Evolutionary conservation across 2,797 vertebrate genomes (phyloP), one percentile per base, ranked within the genome.

Genomic region (Xerus rutilus): DNA sequence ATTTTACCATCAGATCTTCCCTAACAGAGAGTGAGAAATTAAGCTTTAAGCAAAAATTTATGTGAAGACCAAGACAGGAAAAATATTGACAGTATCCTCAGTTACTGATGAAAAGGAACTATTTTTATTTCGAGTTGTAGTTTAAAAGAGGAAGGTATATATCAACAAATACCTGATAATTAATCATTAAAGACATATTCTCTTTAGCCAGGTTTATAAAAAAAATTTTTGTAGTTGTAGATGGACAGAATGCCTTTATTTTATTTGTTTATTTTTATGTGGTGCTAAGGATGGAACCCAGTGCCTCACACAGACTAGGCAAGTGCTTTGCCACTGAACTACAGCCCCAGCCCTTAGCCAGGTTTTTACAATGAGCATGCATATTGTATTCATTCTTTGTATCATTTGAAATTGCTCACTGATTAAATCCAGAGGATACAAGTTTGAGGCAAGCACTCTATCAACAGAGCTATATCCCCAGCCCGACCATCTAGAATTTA

Each of bases 21-120:
- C 21, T 87, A 81, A 69, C 30, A 92, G 13, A 91, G 43, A 84
- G 32, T 76, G 28, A 93, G 35, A 94, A 91, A 93, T 67, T 82
- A 90, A 89, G 49, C 81, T 65, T 77, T 67, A 89, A 92, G 43
- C 9, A 52, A 93, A 95, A 79, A 84, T 95, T 45, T 90, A 78
- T 79, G 45, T 90, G 54, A 74, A 77, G 94, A 95, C 45, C 32
- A 83, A 73, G 64, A 72, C 23, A 89, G 74, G 23, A 90, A 97
- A 94, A 94, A 78, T 67, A 72, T 43, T 82, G 32, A 13, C 28
- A 94, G 82, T 73, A 91, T 81, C 57, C 47, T 94, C 74, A 87
- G 77, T 81, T 89, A 90, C 32, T 76, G 57, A 82, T 72, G 45
- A 94, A 96, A 93, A 64, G 25, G 3, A 95, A 89, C 52, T 84